Evolutionary conservation across 2,797 vertebrate genomes (phyloP), one percentile per base, ranked within the genome.

Genomic region (Crax fasciolata): DNA sequence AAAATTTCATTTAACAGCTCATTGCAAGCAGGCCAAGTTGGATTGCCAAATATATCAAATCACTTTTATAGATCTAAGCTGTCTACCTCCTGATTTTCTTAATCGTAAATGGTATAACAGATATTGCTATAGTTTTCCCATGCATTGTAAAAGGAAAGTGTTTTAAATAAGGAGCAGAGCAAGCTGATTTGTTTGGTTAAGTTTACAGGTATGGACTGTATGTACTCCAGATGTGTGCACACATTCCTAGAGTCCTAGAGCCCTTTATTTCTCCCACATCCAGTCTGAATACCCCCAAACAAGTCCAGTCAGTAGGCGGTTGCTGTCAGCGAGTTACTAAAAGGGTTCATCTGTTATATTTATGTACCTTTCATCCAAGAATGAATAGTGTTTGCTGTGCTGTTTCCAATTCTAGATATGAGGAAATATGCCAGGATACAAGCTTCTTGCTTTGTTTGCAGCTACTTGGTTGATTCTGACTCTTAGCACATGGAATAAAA

Each of bases 201-300:
- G 95, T 97, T 97, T 68, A 57, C 96, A 97, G 97, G 93, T 97
- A 96, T 38, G 25, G 57, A 66, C 30, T 95, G 89, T 97, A 97
- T 97, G 96, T 63, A 75, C 94, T 98, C 97, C 98, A 98, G 97
- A 98, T 98, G 97, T 98, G 82, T 81, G 70, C 46, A 89, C 87
- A 14, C 58, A 81, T 85, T 93, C 71, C 73, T 81, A 62, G 78
- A 63, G 77, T 96, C 93, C 89, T 72, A 68, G 76, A 84, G 91
- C 82, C 57, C 88, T 96, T 87, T 88, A 92, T 97, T 95, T 81
- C 86, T 83, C 46, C 51, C 46, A 43, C 61, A 92, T 93, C 93
- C 73, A 76, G 13, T 66, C 89, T 94, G 89, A 76, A 85, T 35
- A 25, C 89, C 89, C 30, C 82, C 84, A 88, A 86, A 92, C 46